phyloP scores from a whole-genome alignment of 2,888 invertebrate genomes.

The Tinea semifulvella region DNA sequence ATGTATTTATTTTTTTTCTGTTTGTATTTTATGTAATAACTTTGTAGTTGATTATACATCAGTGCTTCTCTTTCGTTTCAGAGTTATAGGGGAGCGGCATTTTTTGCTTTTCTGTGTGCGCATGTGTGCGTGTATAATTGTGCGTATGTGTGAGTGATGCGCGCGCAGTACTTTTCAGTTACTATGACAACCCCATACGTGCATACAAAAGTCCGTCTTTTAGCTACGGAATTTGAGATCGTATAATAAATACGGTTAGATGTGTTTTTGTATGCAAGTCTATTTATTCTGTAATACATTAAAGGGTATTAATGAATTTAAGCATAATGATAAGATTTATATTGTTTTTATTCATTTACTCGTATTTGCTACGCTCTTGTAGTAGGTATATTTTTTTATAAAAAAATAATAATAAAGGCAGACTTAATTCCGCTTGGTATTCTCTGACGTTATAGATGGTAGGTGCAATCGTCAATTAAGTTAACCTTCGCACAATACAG shows the following conservation, averaged over 20 bases:
- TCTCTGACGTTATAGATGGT: no score
- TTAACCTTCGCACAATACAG: no score
- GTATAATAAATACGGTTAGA: conserved; percentile 19
- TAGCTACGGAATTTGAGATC: conserved; percentile 20
- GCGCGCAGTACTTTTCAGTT: conserved; percentile 61
- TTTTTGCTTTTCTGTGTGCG: background rate
- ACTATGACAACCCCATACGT: conserved; percentile 64
- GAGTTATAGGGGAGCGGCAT: conserved; percentile 11
- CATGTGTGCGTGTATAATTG: no score
- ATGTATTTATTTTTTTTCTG: no score
- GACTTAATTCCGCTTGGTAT: no score
- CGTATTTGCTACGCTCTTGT: background rate
- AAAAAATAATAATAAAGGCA: no score
- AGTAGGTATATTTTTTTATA: no score
- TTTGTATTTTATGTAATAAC: no score
- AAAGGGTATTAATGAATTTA: conserved; percentile 54
- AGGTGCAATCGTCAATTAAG: no score
- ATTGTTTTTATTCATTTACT: conserved; percentile 1
- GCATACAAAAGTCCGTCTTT: conserved; percentile 38
- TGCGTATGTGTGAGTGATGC: conserved; percentile 33
- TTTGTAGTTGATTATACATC: no score
- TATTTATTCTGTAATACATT: conserved; percentile 27
- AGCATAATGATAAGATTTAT: conserved; percentile 40
- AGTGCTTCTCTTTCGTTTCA: background rate
- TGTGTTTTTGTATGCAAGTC: conserved; percentile 20